A percentile compares a stretch with the other conserved stretches of the same genome.
Conservation (phyloP, 2,797 vertebrate genomes). For the Philypnodon macrostomus region DNA sequence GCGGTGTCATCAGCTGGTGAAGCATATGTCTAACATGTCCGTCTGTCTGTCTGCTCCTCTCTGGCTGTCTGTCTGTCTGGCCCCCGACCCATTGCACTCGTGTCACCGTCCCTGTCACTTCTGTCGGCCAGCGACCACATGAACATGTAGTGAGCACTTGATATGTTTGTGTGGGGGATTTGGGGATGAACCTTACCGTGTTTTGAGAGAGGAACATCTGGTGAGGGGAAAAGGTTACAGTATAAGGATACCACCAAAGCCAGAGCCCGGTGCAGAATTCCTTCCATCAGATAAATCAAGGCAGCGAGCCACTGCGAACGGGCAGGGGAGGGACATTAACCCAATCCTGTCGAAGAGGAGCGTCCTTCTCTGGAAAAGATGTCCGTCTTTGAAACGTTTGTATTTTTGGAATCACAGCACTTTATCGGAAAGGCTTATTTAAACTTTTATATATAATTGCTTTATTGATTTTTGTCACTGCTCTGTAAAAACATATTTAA, state of each 20-base stretch:
- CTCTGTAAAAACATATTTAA: too few relatives aligned
- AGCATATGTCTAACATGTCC: constrained; percentile 68
- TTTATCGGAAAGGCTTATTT: too few relatives aligned
- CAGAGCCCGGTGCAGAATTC: constrained; percentile 79
- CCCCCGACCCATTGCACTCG: constrained; percentile 15
- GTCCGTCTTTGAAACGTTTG: constrained; percentile 48
- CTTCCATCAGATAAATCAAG: constrained; percentile 86
- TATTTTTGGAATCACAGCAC: constrained; percentile 29
- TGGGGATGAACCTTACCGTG: constrained; percentile 78
- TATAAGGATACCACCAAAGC: constrained; percentile 74
- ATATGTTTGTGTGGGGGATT: constrained; percentile 81
- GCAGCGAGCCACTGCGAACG: constrained; percentile 72
- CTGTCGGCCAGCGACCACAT: constrained; percentile 57
- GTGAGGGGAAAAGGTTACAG: constrained; percentile 82
- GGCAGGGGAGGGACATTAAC: constrained; percentile 68
- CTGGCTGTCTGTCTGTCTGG: constrained; percentile 20
- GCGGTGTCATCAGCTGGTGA: constrained; percentile 65
- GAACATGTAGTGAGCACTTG: constrained; percentile 77
- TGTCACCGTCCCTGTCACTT: constrained; percentile 67
- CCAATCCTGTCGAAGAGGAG: constrained; percentile 72
- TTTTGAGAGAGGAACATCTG: constrained; percentile 83
- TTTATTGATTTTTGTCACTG: too few relatives aligned
- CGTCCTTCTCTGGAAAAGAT: constrained; percentile 56
- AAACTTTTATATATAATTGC: too few relatives aligned
- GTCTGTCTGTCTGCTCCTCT: constrained; percentile 37